A percentile compares a stretch with the other conserved stretches of the same genome.
phyloP scores from a whole-genome alignment of 1,140 invertebrate genomes.

The Pseudomyrmex dendroicus region DNA sequence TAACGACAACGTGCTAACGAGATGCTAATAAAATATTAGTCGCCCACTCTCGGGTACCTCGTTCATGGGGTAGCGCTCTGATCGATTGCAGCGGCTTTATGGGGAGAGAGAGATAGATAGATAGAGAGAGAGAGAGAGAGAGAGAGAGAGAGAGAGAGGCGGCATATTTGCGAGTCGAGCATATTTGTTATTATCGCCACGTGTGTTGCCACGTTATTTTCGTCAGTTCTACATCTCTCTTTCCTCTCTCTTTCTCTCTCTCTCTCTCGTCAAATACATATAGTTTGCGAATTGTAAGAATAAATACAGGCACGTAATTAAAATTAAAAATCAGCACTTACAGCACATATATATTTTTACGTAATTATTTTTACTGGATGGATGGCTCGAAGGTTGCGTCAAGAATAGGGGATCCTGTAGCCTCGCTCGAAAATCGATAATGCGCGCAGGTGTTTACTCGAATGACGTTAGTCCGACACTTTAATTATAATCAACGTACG shows the following conservation, averaged over 20 bases:
- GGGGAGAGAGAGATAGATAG: background rate
- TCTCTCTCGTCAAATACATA: no score
- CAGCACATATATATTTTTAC: conserved; percentile 51
- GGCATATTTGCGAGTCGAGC: conserved; percentile 39
- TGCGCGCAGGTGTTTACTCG: conserved; percentile 61
- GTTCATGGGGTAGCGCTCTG: conserved; percentile 54
- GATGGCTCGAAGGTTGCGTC: conserved; percentile 57
- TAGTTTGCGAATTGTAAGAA: background rate
- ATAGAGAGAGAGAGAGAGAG: conserved; percentile 7
- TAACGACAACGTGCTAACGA: conserved; percentile 77
- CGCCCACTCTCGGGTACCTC: conserved; percentile 53
- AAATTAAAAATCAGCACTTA: conserved; percentile 12
- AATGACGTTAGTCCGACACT: conserved; percentile 59
- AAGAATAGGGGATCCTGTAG: conserved; percentile 56
- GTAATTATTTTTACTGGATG: conserved; percentile 59
- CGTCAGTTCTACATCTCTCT: background rate
- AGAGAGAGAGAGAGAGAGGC: conserved; percentile 7
- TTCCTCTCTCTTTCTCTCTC: no score
- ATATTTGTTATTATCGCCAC: background rate
- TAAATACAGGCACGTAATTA: background rate
- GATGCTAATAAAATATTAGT: conserved; percentile 79
- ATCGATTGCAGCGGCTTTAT: conserved; percentile 42
- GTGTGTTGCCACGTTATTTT: conserved; percentile 20
- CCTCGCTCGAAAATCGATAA: conserved; percentile 59
- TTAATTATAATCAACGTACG: conserved; percentile 59